These are phyloP conservation scores for Oncorhynchus kisutch DNA, from an alignment of 2,113 vertebrate species.

Conservation along the genomic window DNA sequence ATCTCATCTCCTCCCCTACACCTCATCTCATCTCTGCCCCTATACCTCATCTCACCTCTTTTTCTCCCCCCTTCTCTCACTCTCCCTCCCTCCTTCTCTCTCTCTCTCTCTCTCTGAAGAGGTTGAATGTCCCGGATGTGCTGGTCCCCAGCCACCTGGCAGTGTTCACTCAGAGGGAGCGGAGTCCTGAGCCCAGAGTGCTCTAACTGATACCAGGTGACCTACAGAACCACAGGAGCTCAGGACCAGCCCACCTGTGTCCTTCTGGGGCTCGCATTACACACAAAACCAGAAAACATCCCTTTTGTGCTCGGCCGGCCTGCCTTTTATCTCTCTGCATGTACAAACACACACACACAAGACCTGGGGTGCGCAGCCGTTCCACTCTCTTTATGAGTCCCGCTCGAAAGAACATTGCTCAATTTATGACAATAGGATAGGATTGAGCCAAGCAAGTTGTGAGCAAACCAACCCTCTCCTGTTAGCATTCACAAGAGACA, in stretches of 20 bases:
- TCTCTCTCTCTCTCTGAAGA: not conserved
- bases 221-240: not conserved
- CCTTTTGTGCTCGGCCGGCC: not conserved
- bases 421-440: not conserved
- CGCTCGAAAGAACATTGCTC: not conserved
- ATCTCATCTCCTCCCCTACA: not conserved
- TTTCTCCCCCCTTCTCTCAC: too few relatives aligned
- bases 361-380: not conserved
- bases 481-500: not conserved
- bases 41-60: too few relatives aligned
- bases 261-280: not conserved
- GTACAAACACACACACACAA: not conserved
- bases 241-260: not conserved
- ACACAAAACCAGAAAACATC: not conserved
- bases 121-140: slow-evolving; percentile 5
- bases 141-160: slow-evolving; percentile 53
- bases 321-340: not conserved
- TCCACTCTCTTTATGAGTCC: slow-evolving; percentile 7
- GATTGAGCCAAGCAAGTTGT: not conserved
- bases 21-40: too few relatives aligned
- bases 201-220: slow-evolving; percentile 53
- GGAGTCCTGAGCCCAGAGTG: slow-evolving; percentile 8
- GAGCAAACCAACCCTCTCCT: slow-evolving; percentile 29
- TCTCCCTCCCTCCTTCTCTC: too few relatives aligned
- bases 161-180: slow-evolving; percentile 27